Conservation (phyloP, 2,888 invertebrate species). For the Heteromyza rotundicornis region DNA sequence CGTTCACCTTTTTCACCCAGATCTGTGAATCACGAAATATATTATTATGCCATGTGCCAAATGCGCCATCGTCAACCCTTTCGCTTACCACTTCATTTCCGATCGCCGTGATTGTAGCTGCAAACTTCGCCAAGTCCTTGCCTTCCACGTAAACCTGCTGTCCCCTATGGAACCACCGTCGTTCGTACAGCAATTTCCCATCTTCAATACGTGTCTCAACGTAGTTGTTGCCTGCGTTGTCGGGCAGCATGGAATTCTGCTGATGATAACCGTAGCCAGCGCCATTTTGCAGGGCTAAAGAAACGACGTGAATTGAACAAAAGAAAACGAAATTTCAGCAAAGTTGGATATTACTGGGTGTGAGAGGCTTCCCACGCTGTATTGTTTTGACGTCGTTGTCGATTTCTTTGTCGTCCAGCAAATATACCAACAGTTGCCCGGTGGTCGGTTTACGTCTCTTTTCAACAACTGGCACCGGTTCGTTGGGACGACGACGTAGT, state of each 20-base stretch:
- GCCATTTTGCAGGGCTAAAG: slow-evolving; percentile 63
- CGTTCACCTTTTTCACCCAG: slow-evolving; percentile 84
- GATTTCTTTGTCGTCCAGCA: slow-evolving; percentile 88
- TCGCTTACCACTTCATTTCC: slow-evolving; percentile 82
- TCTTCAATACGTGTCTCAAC: slow-evolving; percentile 91
- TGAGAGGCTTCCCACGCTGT: slow-evolving; percentile 67
- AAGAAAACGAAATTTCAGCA: slow-evolving; percentile 11
- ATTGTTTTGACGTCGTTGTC: slow-evolving; percentile 85
- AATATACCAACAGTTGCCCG: slow-evolving; percentile 84
- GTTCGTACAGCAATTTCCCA: slow-evolving; percentile 90
- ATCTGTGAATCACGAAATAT: slow-evolving; percentile 69
- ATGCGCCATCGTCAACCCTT: background rate
- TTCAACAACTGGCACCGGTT: slow-evolving; percentile 86
- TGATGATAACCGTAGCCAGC: slow-evolving; percentile 43
- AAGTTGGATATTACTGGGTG: slow-evolving; percentile 59
- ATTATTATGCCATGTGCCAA: slow-evolving; percentile 9
- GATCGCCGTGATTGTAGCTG: slow-evolving; percentile 89
- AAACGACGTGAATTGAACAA: slow-evolving; percentile 19
- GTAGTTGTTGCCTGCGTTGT: slow-evolving; percentile 64
- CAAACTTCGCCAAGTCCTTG: slow-evolving; percentile 81
- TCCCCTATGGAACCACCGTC: slow-evolving; percentile 94
- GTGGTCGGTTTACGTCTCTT: slow-evolving; percentile 85
- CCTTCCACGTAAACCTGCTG: slow-evolving; percentile 93
- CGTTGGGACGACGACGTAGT: slow-evolving; percentile 88
- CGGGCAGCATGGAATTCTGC: slow-evolving; percentile 44